Conservation (phyloP, 2,113 vertebrate genomes). For the Aegypius monachus region DNA sequence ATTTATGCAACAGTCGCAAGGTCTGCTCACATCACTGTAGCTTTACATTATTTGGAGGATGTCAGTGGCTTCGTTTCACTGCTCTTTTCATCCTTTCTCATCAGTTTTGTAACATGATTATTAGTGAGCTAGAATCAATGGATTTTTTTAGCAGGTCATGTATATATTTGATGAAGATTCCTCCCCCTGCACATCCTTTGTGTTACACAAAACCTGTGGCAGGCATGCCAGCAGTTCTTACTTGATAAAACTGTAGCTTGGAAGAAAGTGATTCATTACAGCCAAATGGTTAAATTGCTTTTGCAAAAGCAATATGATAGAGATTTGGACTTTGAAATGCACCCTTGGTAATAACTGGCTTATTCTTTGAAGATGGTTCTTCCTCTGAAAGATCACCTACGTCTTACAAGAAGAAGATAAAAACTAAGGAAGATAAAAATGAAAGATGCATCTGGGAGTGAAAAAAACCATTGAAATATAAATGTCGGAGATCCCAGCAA, state of each 20-base stretch:
- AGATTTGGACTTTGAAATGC: constrained; percentile 5
- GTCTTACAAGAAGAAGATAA: not conserved
- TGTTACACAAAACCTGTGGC: not conserved
- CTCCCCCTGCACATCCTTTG: not conserved
- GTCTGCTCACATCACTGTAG: not conserved
- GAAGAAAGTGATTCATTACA: not conserved
- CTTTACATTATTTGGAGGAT: not conserved
- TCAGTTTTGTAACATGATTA: not conserved
- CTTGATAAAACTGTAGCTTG: not conserved
- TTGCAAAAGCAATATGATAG: not conserved
- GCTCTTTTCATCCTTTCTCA: not conserved
- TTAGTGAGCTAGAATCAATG: not conserved
- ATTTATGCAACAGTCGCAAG: not conserved
- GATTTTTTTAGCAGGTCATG: not conserved
- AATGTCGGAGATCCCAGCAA: not conserved
- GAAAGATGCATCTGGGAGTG: not conserved
- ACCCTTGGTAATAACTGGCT: not conserved
- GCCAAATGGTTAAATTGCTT: not conserved
- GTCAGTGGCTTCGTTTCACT: not conserved
- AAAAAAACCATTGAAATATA: not conserved
- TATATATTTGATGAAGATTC: not conserved
- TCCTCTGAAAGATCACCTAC: not conserved
- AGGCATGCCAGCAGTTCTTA: not conserved
- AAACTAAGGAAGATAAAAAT: not conserved
- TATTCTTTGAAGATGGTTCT: not conserved